Evolutionary conservation across 2,888 invertebrate genomes (phyloP), one percentile per base, ranked within the genome.

Genomic region (Xanthorhoe spadicearia): DNA sequence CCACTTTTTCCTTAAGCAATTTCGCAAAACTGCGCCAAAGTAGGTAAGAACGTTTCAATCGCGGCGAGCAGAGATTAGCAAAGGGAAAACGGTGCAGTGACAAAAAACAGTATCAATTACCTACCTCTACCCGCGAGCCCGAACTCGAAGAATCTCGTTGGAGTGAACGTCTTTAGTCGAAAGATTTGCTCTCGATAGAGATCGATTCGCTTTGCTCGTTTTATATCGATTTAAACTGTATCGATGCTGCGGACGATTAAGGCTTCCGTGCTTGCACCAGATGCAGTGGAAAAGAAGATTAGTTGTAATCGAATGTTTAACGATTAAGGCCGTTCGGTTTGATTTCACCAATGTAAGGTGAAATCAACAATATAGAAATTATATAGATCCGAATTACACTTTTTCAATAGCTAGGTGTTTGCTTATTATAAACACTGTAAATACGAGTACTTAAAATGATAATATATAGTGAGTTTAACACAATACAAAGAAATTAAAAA

Each of bases 221-320:
- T 91, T 89, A 82, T 87, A 85, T 82, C 83, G 86, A 90, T 90
- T 90, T 88, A 89, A 92, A 92, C 89, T 90, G 91, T 92, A 90
- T 89, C 89, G 88, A 88, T 87, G 85, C 86, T 85, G 82, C 78
- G 81, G 43, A 84, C 90, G 91, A 91, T 91, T 90, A 90, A 86
- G 83, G 88, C 83, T 88, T 85, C 86, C 84, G 82, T 78, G 79
- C 79, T 82, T 79, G 77, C 75, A 79, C 71, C 78, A 77, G 77
- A 77, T 77, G 76, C 77, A 78, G 76, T 74, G 80, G 77, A 83
- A 85, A 84, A 80, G 79, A 82, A 85, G 86, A 88, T 89, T 88
- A 81, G 82, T 83, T 80, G 78, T 68, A 83, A 75, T 77, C 61
- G 66, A 72, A 66, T 72, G 64, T 69, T 72, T 73, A 58, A 68